phyloP scores from a whole-genome alignment of 1,140 invertebrate genomes.

The Drosophila ercepeae region DNA sequence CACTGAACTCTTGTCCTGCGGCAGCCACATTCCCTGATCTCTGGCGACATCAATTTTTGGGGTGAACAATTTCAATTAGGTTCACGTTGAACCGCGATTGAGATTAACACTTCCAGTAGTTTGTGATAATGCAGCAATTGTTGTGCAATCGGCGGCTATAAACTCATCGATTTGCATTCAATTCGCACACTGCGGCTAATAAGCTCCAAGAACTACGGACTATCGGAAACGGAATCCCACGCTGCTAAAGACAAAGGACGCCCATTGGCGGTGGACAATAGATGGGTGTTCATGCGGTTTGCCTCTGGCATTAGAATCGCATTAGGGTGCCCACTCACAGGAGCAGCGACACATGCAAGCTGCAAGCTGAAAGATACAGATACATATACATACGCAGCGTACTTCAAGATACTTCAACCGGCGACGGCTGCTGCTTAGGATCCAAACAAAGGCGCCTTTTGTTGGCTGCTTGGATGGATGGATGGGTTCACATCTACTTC shows the following conservation, averaged over 20 bases:
- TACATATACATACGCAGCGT: background rate
- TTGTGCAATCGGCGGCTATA: constrained; percentile 28
- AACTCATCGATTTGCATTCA: constrained; percentile 8
- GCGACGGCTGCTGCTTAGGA: constrained; percentile 34
- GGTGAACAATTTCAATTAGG: constrained; percentile 66
- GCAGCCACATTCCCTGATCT: constrained; percentile 42
- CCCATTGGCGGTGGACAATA: constrained; percentile 48
- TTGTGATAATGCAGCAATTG: constrained; percentile 56
- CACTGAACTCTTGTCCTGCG: constrained; percentile 57
- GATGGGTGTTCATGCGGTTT: constrained; percentile 53
- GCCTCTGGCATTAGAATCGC: constrained; percentile 55
- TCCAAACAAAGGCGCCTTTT: constrained; percentile 55
- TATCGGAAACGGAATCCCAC: constrained; percentile 16
- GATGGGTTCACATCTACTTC: constrained; percentile 31
- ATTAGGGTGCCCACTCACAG: constrained; percentile 70
- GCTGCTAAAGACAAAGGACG: constrained; percentile 20
- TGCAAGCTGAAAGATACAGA: constrained; percentile 34
- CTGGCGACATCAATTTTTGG: constrained; percentile 62
- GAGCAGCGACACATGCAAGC: constrained; percentile 44
- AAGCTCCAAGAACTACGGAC: constrained; percentile 3
- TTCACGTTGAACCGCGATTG: constrained; percentile 55
- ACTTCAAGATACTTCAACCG: constrained; percentile 29
- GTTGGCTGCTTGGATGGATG: constrained; percentile 40
- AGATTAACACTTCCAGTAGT: constrained; percentile 49
- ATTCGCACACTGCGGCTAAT: constrained; percentile 15